phyloP scores from a whole-genome alignment of 1,140 invertebrate species.

The Ridgeia piscesae region DNA sequence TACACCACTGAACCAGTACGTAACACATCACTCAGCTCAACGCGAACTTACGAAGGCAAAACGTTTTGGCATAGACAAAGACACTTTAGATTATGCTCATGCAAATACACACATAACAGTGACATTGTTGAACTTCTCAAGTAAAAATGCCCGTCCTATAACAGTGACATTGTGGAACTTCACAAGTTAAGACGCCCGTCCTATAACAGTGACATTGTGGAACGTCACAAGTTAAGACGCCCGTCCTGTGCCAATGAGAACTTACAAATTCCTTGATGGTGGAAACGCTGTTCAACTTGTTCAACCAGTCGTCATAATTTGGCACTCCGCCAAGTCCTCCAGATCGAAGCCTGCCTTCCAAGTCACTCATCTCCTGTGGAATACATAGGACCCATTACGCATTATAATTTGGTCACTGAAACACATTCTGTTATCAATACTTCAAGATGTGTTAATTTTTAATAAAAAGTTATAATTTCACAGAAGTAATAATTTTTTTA shows the following conservation, averaged over 20 bases:
- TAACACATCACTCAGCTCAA: no score
- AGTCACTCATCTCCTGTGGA: slow-evolving; percentile 46
- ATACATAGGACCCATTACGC: not conserved
- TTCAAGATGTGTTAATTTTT: not conserved
- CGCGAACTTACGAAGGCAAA: not conserved
- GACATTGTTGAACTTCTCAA: not conserved
- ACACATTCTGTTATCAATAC: not conserved
- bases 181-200: not conserved
- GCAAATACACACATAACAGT: not conserved
- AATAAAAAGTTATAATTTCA: no score
- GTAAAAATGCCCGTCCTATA: not conserved
- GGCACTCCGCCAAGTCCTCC: slow-evolving; percentile 56
- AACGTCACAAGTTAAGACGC: not conserved
- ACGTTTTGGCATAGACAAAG: not conserved
- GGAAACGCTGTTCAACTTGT: slow-evolving; percentile 40
- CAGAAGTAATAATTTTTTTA: no score
- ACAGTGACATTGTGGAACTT: no score
- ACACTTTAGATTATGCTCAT: not conserved
- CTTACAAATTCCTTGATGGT: slow-evolving; percentile 44
- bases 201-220: not conserved
- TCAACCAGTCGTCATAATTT: slow-evolving; percentile 48
- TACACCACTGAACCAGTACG: no score
- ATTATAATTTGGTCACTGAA: not conserved
- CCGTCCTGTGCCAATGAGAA: not conserved
- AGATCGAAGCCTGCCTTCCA: slow-evolving; percentile 44